Base-by-base conservation (phyloP, 2,113 vertebrate genomes). In the Riparia riparia region DNA sequence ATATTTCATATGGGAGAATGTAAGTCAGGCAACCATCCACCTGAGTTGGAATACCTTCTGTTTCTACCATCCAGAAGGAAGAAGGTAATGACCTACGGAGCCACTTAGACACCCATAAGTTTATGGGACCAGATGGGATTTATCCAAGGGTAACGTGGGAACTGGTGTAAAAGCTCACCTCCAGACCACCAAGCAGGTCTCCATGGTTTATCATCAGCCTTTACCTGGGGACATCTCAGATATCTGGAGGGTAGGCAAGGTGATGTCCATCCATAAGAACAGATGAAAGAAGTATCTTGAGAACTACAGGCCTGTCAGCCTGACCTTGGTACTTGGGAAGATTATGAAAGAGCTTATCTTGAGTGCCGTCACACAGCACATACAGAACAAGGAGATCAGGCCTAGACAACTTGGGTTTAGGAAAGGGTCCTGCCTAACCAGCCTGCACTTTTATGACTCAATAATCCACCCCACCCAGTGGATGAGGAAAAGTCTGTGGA, bases 111-210 rank as follows among this genome's bases (percentile, higher is more conserved):
- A 74, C 13, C 7, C 13, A 7, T 3, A 47, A 5, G 17, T 76
- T 24, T 61, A 4, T 34, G n/a, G 34, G 13, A 7, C 12, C 0
- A 0, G n/a, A n/a, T 41, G n/a, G 7, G 20, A 69, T 76, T 68
- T 45, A 31, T 17, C 14, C 41, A 29, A 47, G 17, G 14, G 17
- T 31, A 47, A 19, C 1, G 2, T 4, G 3, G 20, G 20, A 76
- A 34, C 3, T 5, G 6, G 3, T 14, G 14, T 14, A 68, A 82
- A 28, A 41, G 11, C 17, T 82, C 47, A 22, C n/a, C 21, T 66
- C 26, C 12, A 25, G 20, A 32, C 17, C 8, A 25, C 9, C n/a
- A 47, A 60, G 10, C 1, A 26, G 14, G 12, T 65, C 50, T 41
- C 44, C 15, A 3, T 26, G 6, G 20, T 61, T 31, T 69, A 13